phyloP scores from a whole-genome alignment of 2,113 vertebrate genomes.

The Thermophis baileyi region DNA sequence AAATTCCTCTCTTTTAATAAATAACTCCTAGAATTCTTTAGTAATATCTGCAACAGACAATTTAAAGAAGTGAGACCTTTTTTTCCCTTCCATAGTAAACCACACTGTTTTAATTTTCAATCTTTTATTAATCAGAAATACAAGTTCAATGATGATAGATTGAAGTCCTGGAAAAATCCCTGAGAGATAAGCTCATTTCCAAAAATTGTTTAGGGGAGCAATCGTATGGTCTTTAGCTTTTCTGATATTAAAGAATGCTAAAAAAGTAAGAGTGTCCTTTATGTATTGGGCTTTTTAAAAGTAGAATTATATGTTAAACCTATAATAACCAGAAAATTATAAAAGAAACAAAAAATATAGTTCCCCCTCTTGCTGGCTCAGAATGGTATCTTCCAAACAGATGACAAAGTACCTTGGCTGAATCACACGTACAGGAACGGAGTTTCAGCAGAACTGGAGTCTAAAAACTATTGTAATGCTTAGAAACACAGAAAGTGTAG shows the following conservation, averaged over 20 bases:
- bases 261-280: constrained; percentile 14
- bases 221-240: constrained; percentile 30
- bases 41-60: not conserved
- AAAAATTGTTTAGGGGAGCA: not conserved
- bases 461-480: constrained; percentile 49
- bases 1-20: constrained; percentile 3
- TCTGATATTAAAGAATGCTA: constrained; percentile 27
- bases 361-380: constrained; percentile 47
- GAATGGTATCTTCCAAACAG: constrained; percentile 83
- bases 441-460: constrained; percentile 51
- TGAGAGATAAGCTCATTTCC: constrained; percentile 50
- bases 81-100: not conserved
- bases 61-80: not conserved
- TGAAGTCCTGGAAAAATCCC: constrained; percentile 46
- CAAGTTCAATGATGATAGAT: constrained; percentile 49
- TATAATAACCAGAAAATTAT: not conserved
- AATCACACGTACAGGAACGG: constrained; percentile 63
- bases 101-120: not conserved
- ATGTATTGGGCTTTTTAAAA: not conserved
- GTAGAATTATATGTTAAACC: not conserved
- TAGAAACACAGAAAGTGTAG: constrained; percentile 44
- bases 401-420: constrained; percentile 80
- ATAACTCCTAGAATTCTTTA: not conserved
- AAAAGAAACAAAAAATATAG: not conserved
- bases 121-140: not conserved